phyloP scores from a whole-genome alignment of 2,888 invertebrate genomes.

The Osmoderma eremita region DNA sequence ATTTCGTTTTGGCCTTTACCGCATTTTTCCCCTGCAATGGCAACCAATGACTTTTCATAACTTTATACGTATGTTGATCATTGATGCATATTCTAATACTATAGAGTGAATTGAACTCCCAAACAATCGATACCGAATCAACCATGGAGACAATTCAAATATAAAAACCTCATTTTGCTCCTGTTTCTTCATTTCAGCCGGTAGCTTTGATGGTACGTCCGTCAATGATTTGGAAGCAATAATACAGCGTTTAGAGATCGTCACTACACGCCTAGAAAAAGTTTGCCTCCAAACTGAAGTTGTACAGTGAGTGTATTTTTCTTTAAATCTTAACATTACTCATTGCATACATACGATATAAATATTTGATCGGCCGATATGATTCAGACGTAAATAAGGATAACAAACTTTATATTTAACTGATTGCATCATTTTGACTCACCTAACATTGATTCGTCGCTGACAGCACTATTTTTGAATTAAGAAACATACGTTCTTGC shows the following conservation, averaged over 20 bases:
- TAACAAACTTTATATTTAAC: too few species aligned
- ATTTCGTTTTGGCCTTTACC: not conserved
- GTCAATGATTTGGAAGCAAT: constrained; percentile 74
- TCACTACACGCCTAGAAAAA: constrained; percentile 76
- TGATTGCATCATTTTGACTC: too few species aligned
- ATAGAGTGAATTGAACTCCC: constrained; percentile 1
- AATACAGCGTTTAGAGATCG: constrained; percentile 78
- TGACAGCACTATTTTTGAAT: too few species aligned
- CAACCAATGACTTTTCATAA: not conserved
- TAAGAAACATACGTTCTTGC: too few species aligned
- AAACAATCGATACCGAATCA: constrained; percentile 17
- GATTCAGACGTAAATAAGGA: too few species aligned
- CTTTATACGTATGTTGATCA: not conserved
- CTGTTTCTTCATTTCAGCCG: constrained; percentile 39
- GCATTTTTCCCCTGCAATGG: not conserved
- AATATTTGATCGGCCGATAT: too few species aligned
- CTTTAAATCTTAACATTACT: not conserved
- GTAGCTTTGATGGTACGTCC: constrained; percentile 53
- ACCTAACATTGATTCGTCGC: too few species aligned
- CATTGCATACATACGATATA: too few species aligned
- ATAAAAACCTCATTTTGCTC: not conserved
- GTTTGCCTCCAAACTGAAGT: constrained; percentile 50
- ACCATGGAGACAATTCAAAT: constrained; percentile 4
- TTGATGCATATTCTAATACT: constrained; percentile 13
- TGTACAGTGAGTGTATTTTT: constrained; percentile 14